Conservation (phyloP, 2,888 invertebrate genomes). For the Anagyrus pseudococci region DNA sequence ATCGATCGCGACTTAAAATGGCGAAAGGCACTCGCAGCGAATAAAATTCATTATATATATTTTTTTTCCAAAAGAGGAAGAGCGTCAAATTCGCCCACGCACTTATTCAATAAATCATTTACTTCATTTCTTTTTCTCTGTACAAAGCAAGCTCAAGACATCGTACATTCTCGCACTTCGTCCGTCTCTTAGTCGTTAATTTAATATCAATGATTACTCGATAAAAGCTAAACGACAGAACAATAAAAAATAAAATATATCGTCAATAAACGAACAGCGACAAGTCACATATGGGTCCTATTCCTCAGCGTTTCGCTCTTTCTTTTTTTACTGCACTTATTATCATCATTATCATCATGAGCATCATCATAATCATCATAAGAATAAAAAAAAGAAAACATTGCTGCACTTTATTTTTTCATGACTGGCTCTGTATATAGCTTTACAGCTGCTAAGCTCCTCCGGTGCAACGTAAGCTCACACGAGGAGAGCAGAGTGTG, state of each 20-base stretch:
- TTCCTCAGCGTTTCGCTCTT: constrained; percentile 30
- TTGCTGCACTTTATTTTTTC: constrained; percentile 22
- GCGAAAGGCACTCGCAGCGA: constrained; percentile 40
- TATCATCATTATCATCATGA: background rate
- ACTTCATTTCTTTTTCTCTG: constrained; percentile 39
- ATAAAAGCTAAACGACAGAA: constrained; percentile 43
- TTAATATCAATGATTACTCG: constrained; percentile 39
- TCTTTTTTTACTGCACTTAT: background rate
- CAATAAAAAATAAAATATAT: constrained; percentile 46
- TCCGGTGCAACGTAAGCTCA: constrained; percentile 17
- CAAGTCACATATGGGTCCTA: constrained; percentile 33
- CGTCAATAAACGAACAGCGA: constrained; percentile 42
- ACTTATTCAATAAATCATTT: constrained; percentile 37
- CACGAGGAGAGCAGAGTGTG: constrained; percentile 26
- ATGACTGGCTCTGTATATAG: constrained; percentile 24
- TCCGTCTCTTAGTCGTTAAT: constrained; percentile 36
- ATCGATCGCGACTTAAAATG: constrained; percentile 27
- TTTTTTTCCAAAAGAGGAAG: constrained; percentile 33
- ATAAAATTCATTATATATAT: constrained; percentile 26
- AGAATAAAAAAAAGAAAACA: background rate
- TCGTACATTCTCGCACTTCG: constrained; percentile 37
- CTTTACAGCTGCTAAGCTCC: constrained; percentile 14
- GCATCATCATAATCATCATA: background rate
- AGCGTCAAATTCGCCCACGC: constrained; percentile 33
- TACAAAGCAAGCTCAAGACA: constrained; percentile 44